phyloP scores from a whole-genome alignment of 37 sponge, comb jelly and placozoan genomes.

The Cliona cf. orientalis region DNA sequence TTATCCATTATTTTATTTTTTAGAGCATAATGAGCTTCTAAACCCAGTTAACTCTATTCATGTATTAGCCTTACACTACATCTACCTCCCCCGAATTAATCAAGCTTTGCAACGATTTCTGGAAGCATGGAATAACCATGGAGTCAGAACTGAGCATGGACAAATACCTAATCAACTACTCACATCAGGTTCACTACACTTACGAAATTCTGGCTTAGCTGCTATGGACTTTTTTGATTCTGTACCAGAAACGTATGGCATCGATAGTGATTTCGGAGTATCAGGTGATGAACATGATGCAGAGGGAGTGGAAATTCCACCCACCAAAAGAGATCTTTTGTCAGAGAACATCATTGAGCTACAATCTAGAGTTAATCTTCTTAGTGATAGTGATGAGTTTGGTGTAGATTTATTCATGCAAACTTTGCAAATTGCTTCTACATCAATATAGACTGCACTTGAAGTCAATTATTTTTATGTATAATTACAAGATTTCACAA shows the following conservation, averaged over 20 bases:
- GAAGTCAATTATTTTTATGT: too few relatives aligned
- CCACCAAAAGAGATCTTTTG: not conserved
- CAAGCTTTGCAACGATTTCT: constrained; percentile 29
- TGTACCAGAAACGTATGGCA: constrained; percentile 27
- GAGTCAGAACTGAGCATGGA: constrained; percentile 42
- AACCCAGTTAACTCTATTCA: constrained; percentile 36
- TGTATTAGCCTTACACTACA: constrained; percentile 54
- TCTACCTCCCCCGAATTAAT: constrained; percentile 52
- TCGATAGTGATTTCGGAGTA: not conserved
- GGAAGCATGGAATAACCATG: constrained; percentile 60
- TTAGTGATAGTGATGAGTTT: constrained; percentile 35
- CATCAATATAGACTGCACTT: too few relatives aligned
- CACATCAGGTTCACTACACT: constrained; percentile 15
- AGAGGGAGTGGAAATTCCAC: constrained; percentile 23
- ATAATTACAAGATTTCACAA: too few relatives aligned
- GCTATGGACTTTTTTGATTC: constrained; percentile 40
- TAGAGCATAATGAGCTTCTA: constrained; percentile 39
- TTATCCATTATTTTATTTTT: constrained; percentile 60
- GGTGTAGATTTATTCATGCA: constrained; percentile 27
- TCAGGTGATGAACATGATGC: constrained; percentile 20
- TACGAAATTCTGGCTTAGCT: constrained; percentile 10
- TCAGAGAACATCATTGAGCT: constrained; percentile 1
- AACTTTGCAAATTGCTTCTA: not conserved
- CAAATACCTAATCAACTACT: constrained; percentile 42
- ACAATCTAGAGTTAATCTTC: constrained; percentile 14